A percentile compares a stretch with the other conserved stretches of the same genome.
Evolutionary conservation across 2,797 vertebrate genomes (phyloP).

Genomic region (Amblyopsis hoosieri): DNA sequence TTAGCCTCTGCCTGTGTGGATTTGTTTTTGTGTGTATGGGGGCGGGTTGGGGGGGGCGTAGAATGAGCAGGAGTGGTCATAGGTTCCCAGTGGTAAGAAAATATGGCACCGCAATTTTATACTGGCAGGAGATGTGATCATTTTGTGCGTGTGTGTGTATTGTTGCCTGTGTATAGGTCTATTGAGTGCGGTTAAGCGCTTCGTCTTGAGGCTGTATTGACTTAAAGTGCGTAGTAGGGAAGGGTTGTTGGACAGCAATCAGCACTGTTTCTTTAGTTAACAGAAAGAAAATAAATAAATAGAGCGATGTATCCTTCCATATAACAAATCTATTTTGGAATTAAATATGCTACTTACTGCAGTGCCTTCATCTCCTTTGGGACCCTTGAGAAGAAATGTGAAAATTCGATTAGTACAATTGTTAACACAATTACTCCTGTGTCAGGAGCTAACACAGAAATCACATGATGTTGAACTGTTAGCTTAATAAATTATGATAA

Average conservation of each 20-base stretch:
- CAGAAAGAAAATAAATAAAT: conserved; percentile 14
- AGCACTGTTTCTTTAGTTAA: conserved; percentile 18
- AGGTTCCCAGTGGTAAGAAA: conserved; percentile 58
- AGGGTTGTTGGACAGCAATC: conserved; percentile 54
- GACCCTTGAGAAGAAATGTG: conserved; percentile 80
- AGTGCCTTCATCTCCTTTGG: conserved; percentile 91
- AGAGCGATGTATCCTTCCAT: conserved; percentile 31
- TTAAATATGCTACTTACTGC: conserved; percentile 77
- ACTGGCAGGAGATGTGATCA: conserved; percentile 51
- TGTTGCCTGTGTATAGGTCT: conserved; percentile 30
- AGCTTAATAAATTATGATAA: background rate
- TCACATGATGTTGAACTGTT: background rate
- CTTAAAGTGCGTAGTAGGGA: conserved; percentile 37
- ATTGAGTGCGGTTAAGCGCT: conserved; percentile 57
- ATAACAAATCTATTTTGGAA: conserved; percentile 42
- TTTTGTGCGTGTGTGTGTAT: conserved; percentile 42
- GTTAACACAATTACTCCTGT: conserved; percentile 6
- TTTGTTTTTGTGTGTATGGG: conserved; percentile 32
- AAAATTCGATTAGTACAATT: conserved; percentile 56
- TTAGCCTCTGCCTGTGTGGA: conserved; percentile 42
- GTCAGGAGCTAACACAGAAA: background rate
- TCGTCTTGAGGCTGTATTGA: conserved; percentile 58
- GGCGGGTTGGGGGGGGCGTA: background rate
- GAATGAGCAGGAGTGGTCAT: conserved; percentile 43
- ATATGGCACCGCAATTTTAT: conserved; percentile 54